phyloP scores from a whole-genome alignment of 2,888 invertebrate species.

The Rhyacophila evoluta region DNA sequence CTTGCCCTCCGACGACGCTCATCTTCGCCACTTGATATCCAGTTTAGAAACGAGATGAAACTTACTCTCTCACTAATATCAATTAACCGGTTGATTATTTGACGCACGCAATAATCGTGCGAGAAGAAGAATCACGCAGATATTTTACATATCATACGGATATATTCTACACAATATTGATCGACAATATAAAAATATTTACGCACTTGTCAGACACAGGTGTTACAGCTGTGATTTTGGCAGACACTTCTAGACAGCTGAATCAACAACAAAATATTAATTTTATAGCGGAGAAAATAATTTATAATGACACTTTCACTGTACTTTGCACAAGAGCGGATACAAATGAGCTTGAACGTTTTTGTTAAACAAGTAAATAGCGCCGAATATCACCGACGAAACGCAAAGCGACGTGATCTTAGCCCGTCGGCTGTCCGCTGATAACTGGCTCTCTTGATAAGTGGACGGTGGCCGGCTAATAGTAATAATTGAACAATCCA shows the following conservation, averaged over 20 bases:
- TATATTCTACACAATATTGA: not conserved
- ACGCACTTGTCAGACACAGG: constrained; percentile 1
- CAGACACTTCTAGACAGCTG: not conserved
- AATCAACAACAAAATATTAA: not conserved
- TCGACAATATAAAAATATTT: constrained; percentile 1
- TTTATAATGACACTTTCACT: constrained; percentile 22
- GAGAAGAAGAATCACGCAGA: no score
- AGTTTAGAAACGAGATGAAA: constrained; percentile 34
- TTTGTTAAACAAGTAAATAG: not conserved
- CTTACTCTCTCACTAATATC: not conserved
- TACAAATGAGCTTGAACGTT: not conserved
- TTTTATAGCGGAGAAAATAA: constrained; percentile 5
- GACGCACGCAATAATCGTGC: not conserved
- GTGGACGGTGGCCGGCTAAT: constrained; percentile 57
- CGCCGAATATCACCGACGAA: constrained; percentile 53
- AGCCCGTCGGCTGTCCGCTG: constrained; percentile 63
- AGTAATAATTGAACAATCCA: constrained; percentile 33
- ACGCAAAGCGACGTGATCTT: constrained; percentile 51
- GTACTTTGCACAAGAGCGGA: constrained; percentile 3
- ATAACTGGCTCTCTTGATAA: constrained; percentile 64
- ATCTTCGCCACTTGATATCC: constrained; percentile 50
- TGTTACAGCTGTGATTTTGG: not conserved
- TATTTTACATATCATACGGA: not conserved
- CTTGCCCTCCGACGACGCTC: constrained; percentile 62
- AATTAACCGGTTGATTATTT: not conserved